These are phyloP conservation scores for Onychomys leucogaster DNA, from an alignment of 2,797 vertebrate genomes.

Conservation along the genomic window DNA sequence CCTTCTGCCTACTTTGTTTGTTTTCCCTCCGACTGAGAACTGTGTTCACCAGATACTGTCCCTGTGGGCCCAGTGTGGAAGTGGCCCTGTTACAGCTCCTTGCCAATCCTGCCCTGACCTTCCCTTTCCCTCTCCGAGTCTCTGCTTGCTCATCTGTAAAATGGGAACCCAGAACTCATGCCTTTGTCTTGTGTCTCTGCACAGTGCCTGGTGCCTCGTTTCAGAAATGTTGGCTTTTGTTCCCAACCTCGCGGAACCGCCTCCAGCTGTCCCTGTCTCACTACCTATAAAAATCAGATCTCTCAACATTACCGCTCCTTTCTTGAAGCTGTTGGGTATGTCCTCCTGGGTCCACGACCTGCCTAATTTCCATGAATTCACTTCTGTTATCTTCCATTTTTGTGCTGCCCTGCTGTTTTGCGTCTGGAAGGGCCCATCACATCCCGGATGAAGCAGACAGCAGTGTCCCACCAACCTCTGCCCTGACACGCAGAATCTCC, in stretches of 20 bases:
- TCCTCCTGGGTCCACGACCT: conserved; percentile 83
- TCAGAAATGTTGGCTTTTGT: not conserved
- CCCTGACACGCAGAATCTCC: conserved; percentile 80
- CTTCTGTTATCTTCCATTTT: conserved; percentile 86
- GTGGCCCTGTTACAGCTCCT: accelerated
- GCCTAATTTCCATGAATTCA: conserved; percentile 87
- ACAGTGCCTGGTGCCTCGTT: not conserved
- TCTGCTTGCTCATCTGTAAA: not conserved
- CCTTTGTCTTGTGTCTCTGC: accelerated
- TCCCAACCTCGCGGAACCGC: conserved; percentile 72
- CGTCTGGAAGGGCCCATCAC: conserved; percentile 82
- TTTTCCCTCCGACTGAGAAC: not conserved
- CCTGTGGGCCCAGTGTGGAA: accelerated
- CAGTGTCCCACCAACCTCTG: conserved; percentile 68
- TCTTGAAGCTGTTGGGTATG: conserved; percentile 79
- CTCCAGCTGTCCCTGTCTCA: conserved; percentile 78
- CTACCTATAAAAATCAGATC: conserved; percentile 82
- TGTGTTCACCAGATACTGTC: too few species aligned
- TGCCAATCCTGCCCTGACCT: not conserved
- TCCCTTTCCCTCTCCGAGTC: not conserved
- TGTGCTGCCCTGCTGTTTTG: conserved; percentile 82
- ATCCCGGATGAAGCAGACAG: conserved; percentile 74
- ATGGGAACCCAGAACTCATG: not conserved
- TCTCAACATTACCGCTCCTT: conserved; percentile 80
- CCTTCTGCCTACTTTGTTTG: not conserved